phyloP scores from a whole-genome alignment of 2,888 invertebrate genomes.

The Marasmarcha lunaedactyla region DNA sequence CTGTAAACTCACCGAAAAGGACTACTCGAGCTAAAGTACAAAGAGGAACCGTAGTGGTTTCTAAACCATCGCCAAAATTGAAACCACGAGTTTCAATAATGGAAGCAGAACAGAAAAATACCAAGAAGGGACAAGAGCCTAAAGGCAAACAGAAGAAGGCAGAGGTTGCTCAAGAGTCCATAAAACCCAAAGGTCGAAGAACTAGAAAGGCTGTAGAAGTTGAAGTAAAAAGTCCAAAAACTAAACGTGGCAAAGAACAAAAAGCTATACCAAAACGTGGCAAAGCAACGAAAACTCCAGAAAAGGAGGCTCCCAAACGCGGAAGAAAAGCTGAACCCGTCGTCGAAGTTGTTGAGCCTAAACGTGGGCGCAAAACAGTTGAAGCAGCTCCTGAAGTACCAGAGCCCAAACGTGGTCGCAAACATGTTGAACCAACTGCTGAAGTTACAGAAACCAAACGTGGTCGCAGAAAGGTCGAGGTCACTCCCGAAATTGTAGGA shows the following conservation, averaged over 20 bases:
- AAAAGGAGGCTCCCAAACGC: constrained; percentile 8
- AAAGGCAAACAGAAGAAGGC: too few relatives aligned
- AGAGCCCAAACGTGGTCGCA: constrained; percentile 2
- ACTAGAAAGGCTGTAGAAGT: too few relatives aligned
- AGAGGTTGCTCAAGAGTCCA: too few relatives aligned
- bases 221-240: too few relatives aligned
- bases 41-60: constrained; percentile 22
- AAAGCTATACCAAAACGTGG: not conserved
- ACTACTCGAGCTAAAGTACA: constrained; percentile 23
- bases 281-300: not conserved
- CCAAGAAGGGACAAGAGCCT: too few relatives aligned
- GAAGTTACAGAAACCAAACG: constrained; percentile 11
- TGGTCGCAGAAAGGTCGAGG: constrained; percentile 17
- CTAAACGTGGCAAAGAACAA: not conserved
- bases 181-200: too few relatives aligned
- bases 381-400: not conserved
- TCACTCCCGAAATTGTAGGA: not conserved
- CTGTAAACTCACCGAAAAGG: constrained; percentile 23
- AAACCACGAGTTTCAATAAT: constrained; percentile 20
- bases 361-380: too few relatives aligned
- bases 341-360: not conserved
- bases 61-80: constrained; percentile 28
- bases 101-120: too few relatives aligned
- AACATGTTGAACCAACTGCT: constrained; percentile 1
- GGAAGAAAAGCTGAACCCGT: constrained; percentile 1